Evolutionary conservation across 2,797 vertebrate genomes (phyloP).

Genomic region (Morelia viridis): DNA sequence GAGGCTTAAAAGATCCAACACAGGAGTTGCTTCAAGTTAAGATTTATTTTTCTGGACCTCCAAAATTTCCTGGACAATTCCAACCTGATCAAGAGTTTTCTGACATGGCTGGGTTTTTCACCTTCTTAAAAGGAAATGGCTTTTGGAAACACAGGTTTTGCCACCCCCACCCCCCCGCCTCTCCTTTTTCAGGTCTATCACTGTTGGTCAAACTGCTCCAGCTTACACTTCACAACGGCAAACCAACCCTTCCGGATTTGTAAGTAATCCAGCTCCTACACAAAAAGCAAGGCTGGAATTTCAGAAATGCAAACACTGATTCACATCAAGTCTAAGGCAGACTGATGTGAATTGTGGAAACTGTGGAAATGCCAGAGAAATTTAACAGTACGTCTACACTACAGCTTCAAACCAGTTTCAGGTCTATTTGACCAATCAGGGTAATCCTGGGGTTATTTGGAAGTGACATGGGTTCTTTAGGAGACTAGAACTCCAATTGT

Average conservation of each 20-base stretch:
- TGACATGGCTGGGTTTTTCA: neutral
- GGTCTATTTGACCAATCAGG: neutral
- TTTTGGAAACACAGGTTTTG: neutral
- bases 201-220: neutral
- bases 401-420: neutral
- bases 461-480: neutral
- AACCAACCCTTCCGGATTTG: neutral
- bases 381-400: neutral
- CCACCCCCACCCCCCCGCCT: too few species aligned
- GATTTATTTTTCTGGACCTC: conserved; percentile 2
- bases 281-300: neutral
- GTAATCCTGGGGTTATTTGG: neutral
- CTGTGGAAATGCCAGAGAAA: neutral
- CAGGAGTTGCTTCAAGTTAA: neutral
- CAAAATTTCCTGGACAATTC: neutral
- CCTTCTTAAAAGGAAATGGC: neutral
- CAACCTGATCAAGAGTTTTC: neutral
- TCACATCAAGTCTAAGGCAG: too few species aligned
- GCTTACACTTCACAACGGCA: neutral
- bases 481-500: neutral
- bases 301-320: neutral
- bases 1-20: neutral
- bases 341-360: too few species aligned
- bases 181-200: neutral
- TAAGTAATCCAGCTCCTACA: neutral